These are phyloP conservation scores for Eubasilissa splendida DNA, from an alignment of 2,888 invertebrate species.

Conservation along the genomic window DNA sequence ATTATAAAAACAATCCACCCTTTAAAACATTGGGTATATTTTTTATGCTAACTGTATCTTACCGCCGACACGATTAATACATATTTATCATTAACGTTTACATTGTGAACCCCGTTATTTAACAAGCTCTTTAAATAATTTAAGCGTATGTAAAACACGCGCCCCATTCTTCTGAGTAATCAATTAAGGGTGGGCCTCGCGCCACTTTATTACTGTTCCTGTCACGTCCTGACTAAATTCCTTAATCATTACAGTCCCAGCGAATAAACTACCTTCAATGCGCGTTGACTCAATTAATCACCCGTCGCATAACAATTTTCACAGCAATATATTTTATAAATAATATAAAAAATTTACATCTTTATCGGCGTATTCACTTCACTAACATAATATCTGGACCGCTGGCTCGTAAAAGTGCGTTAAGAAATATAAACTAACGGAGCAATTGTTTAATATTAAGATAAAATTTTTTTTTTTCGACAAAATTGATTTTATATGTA, in stretches of 20 bases:
- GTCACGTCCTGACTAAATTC: constrained; percentile 48
- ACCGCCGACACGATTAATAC: too few species aligned
- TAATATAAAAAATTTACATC: too few species aligned
- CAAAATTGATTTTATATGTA: too few species aligned
- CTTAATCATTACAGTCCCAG: constrained; percentile 41
- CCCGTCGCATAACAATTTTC: constrained; percentile 6
- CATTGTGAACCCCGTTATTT: constrained; percentile 20
- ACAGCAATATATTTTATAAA: not conserved
- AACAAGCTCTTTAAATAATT: constrained; percentile 38
- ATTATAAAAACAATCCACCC: too few species aligned
- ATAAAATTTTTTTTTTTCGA: too few species aligned
- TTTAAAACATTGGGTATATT: too few species aligned
- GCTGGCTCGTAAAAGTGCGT: too few species aligned
- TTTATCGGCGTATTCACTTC: too few species aligned
- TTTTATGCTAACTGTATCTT: too few species aligned
- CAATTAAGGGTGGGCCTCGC: constrained; percentile 40
- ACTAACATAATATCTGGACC: too few species aligned
- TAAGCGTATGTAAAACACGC: constrained; percentile 40
- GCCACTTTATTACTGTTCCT: constrained; percentile 45
- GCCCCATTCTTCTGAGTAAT: constrained; percentile 40
- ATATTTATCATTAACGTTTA: constrained; percentile 15
- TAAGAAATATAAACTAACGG: too few species aligned
- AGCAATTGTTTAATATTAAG: too few species aligned
- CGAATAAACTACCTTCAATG: constrained; percentile 36
- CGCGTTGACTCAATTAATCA: constrained; percentile 23